Evolutionary conservation across 2,888 invertebrate species (phyloP).

Genomic region (Eilema caniola): DNA sequence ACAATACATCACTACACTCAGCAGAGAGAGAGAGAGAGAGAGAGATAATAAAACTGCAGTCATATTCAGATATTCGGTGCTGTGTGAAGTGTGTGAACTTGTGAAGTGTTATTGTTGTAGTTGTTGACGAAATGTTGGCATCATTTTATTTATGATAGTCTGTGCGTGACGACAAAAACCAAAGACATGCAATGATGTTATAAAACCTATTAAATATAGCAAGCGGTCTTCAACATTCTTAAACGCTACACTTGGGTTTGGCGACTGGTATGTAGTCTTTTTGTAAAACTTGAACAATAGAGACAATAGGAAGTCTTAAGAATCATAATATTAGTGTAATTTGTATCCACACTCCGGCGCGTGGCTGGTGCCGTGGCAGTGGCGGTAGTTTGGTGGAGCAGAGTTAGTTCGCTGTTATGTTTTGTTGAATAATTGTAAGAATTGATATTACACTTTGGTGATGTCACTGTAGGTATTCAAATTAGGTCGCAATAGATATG

Average conservation of each 20-base stretch:
- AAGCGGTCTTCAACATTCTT: background rate
- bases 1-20: no score
- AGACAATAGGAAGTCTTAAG: no score
- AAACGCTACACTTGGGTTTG: background rate
- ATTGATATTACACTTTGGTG: constrained; percentile 26
- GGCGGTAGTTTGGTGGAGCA: background rate
- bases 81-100: no score
- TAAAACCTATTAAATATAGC: background rate
- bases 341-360: no score
- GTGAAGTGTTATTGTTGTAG: no score
- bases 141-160: background rate
- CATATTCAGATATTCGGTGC: no score
- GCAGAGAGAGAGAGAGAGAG: no score
- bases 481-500: constrained; percentile 34
- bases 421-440: background rate
- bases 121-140: no score
- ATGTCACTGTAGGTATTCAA: constrained; percentile 37
- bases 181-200: background rate
- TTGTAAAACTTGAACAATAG: constrained; percentile 27
- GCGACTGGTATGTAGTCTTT: constrained; percentile 38
- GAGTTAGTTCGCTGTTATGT: no score
- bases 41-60: no score
- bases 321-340: no score
- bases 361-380: no score
- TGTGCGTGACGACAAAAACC: background rate